Base-by-base conservation (phyloP, 1,140 invertebrate genomes). In the Bombus affinis region DNA sequence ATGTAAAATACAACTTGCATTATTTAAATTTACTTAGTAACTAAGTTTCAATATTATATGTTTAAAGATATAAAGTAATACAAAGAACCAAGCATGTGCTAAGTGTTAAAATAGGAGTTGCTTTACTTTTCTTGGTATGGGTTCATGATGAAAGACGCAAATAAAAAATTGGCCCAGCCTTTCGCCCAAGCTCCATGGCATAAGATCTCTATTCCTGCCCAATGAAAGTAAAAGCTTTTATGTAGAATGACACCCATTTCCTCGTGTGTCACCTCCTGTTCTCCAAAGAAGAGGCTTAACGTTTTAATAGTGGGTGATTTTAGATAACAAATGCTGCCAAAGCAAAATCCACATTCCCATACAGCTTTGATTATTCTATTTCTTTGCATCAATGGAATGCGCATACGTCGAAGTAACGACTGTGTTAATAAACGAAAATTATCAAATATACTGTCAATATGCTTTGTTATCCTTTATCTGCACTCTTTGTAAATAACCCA, bases 191-290 rank as follows among this genome's bases (percentile, higher is more conserved):
- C 74, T 57, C 86, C 71, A 47, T 91, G 85, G 59, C 74, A 89
- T 15, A 93, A 90, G 70, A 93, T 84, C 22, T 93, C 84, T 8
- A 92, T 42, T 53, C 86, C 84, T 3, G 91, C 91, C 39, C 84
- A 88, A 87, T 93, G 92, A 78, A 92, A 81, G 75, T 93, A 93
- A 89, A 93, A 93, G 81, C 92, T 92, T 73, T 91, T 93, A 28
- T 93, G 89, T 13, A 93, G 65, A 9, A 89, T 62, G 18, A 91
- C 75, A 1, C 83, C 90, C 10, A 91, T 62, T 35, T 92, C 88
- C 2, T 81, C 84, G 62, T 89, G 79, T 6, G 75, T 80, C 2
- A 75, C 76, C 66, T 86, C 85, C 25, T 44, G 76, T 32, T 85
- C 80, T 1, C 83, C 83, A 44, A 83, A 39, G 44, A 79, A 75